Evolutionary conservation across 2,888 invertebrate species (phyloP), one percentile per base, ranked within the genome.

Genomic region (Andricus quercusramuli): DNA sequence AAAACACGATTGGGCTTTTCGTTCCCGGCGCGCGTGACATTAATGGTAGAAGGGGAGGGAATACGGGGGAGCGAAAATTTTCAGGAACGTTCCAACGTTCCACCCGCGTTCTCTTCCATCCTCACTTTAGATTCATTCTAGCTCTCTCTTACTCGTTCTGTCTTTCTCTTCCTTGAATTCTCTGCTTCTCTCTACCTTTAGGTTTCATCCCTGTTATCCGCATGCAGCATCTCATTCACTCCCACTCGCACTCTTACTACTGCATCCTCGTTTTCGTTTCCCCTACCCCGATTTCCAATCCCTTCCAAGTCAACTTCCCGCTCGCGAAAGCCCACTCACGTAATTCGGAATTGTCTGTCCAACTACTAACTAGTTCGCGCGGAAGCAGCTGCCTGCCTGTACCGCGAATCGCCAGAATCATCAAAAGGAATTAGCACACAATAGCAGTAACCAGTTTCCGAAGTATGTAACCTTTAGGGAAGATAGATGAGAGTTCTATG

Each of bases 331-430:
- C 82, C 81, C 83, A 81, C 84, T 83, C 86, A 82, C 88, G 86
- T 88, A 90, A 90, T 90, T 90, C 83, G 82, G 86, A 88, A 90
- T 90, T 90, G 90, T 89, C 89, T 87, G 89, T 87, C 87, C 86
- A 90, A 90, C 90, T 89, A 85, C 87, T 88, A 90, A 90, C 89
- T 89, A 90, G 89, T 89, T 89, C 84, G 84, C 83, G 74, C 74
- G 56, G 81, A 80, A 77, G 81, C 79, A 79, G 79, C 82, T 83
- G 85, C 79, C 82, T 74, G 80, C 78, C 79, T 85, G 82, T 84
- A 80, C 79, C 83, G 79, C 64, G 82, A 85, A 86, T 86, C 84
- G 85, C 79, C 78, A 81, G 84, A 84, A 87, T 88, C 84, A 87
- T 86, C 86, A 86, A 87, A 88, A 86, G 85, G 85, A 88, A 89